Evolutionary conservation across 2,113 vertebrate genomes (phyloP).

Genomic region (Corythaixoides concolor): DNA sequence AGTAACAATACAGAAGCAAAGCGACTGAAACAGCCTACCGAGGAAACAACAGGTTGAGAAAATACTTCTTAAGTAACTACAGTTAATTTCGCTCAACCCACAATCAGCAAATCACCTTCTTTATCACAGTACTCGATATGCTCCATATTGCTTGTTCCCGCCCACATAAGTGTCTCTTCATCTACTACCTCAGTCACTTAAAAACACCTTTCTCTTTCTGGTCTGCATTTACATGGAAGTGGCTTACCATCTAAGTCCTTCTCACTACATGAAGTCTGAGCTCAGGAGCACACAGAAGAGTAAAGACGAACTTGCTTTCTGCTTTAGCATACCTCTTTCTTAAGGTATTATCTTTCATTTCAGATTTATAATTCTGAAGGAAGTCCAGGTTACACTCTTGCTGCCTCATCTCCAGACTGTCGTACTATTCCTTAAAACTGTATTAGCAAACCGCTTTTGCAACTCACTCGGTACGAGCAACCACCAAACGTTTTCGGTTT

Average conservation of each 20-base stretch:
- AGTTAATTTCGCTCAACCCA: not conserved
- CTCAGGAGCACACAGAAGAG: not conserved
- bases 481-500: not conserved
- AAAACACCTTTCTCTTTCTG: not conserved
- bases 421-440: not conserved
- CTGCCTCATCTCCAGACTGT: not conserved
- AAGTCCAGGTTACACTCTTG: not conserved
- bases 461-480: not conserved
- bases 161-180: not conserved
- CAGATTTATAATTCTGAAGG: not conserved
- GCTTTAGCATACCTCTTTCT: not conserved
- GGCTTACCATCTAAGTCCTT: not conserved
- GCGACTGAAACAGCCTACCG: not conserved
- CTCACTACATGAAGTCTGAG: not conserved
- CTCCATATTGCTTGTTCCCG: not conserved
- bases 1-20: not conserved
- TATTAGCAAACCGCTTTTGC: not conserved
- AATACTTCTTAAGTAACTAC: not conserved
- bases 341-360: not conserved
- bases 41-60: not conserved
- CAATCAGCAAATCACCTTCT: not conserved
- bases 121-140: not conserved
- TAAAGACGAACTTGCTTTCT: not conserved
- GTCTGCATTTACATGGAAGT: not conserved
- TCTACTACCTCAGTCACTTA: not conserved